A percentile compares a stretch with the other conserved stretches of the same genome.
phyloP scores from a whole-genome alignment of 2,888 invertebrate genomes.

The Xanthorhoe designata region DNA sequence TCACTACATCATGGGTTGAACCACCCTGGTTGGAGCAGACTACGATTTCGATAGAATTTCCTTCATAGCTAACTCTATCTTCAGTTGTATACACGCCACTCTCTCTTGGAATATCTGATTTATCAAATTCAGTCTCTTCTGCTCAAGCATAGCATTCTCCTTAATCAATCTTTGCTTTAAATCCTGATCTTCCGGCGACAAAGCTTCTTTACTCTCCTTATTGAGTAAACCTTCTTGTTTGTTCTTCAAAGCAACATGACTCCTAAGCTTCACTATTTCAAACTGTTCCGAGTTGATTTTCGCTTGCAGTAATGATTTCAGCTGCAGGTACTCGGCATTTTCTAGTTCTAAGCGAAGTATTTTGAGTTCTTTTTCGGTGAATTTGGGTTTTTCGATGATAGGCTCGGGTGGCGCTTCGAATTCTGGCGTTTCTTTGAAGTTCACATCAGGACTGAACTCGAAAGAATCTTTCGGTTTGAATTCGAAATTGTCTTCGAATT shows the following conservation, averaged over 20 bases:
- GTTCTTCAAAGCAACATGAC: constrained; percentile 80
- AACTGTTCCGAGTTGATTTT: constrained; percentile 90
- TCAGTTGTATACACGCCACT: constrained; percentile 89
- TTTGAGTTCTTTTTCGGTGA: constrained; percentile 85
- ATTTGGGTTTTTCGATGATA: constrained; percentile 75
- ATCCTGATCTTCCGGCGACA: constrained; percentile 72
- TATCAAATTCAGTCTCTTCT: constrained; percentile 88
- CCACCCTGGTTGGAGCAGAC: not conserved
- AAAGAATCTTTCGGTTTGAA: constrained; percentile 53
- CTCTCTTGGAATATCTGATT: constrained; percentile 90
- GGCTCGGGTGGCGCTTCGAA: constrained; percentile 57
- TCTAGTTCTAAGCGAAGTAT: constrained; percentile 87
- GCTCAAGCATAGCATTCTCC: constrained; percentile 88
- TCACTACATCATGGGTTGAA: not conserved
- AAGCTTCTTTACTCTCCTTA: constrained; percentile 71
- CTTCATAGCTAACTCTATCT: constrained; percentile 88
- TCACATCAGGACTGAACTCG: constrained; percentile 54
- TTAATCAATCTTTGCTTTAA: constrained; percentile 77
- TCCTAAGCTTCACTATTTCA: constrained; percentile 88
- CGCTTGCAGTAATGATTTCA: constrained; percentile 89
- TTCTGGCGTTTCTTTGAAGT: constrained; percentile 52
- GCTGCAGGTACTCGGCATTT: constrained; percentile 87
- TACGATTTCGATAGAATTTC: constrained; percentile 81
- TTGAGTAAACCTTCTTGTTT: constrained; percentile 70
- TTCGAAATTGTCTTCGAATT: constrained; percentile 60